These are phyloP conservation scores for Crotalus horridus DNA, from an alignment of 2,113 vertebrate species.

Conservation along the genomic window DNA sequence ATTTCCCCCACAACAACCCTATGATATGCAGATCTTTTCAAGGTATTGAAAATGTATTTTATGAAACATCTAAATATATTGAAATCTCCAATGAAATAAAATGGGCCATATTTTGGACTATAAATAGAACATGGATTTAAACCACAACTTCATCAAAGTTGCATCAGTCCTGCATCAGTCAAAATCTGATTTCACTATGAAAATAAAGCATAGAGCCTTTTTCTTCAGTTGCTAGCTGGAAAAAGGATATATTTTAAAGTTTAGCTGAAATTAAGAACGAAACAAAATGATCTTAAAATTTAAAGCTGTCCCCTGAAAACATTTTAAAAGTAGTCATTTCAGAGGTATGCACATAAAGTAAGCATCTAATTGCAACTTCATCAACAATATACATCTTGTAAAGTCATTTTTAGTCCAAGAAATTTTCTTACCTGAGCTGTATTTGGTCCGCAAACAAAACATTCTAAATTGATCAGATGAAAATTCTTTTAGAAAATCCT, in stretches of 20 bases:
- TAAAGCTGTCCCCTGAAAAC: neutral
- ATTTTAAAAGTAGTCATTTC: neutral
- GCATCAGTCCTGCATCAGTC: neutral
- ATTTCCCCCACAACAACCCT: neutral
- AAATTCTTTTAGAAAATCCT: conserved; percentile 85
- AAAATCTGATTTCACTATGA: neutral
- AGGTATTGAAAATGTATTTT: neutral
- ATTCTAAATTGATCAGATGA: conserved; percentile 87
- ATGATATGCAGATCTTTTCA: neutral
- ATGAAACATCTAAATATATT: neutral
- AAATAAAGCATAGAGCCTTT: neutral
- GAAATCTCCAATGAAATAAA: neutral
- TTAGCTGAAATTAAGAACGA: neutral
- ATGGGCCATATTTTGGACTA: neutral
- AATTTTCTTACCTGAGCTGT: conserved; percentile 83
- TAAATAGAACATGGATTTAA: neutral
- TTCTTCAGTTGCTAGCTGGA: neutral
- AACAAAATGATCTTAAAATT: neutral
- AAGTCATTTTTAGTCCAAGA: neutral
- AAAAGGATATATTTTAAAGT: neutral
- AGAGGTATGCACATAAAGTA: neutral
- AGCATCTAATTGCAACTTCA: neutral
- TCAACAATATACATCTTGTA: neutral
- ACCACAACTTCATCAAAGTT: neutral
- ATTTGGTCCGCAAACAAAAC: conserved; percentile 86